Conservation (phyloP, 2,888 invertebrate genomes). For the Andrena praecox region DNA sequence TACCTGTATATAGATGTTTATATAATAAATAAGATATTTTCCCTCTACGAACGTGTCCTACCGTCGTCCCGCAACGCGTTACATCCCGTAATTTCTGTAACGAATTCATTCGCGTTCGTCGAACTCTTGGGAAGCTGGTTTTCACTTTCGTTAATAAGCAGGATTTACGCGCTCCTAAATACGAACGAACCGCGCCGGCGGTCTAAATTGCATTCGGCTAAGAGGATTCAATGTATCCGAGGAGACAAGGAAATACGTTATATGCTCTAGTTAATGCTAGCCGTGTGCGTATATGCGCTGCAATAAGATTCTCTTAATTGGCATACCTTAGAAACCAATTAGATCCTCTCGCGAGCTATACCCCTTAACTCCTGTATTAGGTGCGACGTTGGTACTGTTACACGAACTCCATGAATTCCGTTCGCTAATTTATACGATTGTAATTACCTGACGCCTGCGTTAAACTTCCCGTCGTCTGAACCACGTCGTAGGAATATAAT, state of each 20-base stretch:
- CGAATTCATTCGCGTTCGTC: constrained; percentile 5
- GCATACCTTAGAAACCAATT: constrained; percentile 59
- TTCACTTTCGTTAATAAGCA: constrained; percentile 39
- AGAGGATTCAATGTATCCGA: constrained; percentile 2
- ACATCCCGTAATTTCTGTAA: constrained; percentile 1
- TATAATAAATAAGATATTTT: neutral
- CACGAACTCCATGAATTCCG: neutral
- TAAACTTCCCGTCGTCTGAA: neutral
- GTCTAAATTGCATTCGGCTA: constrained; percentile 13
- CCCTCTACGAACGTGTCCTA: neutral
- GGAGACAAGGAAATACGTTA: constrained; percentile 44
- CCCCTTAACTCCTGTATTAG: constrained; percentile 4
- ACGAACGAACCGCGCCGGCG: neutral
- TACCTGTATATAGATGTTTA: neutral
- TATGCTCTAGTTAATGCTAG: constrained; percentile 61
- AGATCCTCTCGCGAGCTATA: constrained; percentile 27
- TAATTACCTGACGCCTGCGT: constrained; percentile 5
- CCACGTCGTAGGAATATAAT: neutral
- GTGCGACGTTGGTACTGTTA: constrained; percentile 26
- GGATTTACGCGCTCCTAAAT: constrained; percentile 20
- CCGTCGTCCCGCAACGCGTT: neutral
- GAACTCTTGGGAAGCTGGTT: constrained; percentile 15
- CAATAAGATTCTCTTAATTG: constrained; percentile 58
- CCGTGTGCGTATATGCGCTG: constrained; percentile 34
- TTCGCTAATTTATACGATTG: constrained; percentile 10